phyloP scores from a whole-genome alignment of 1,140 invertebrate species.

The Bombus waltoni region DNA sequence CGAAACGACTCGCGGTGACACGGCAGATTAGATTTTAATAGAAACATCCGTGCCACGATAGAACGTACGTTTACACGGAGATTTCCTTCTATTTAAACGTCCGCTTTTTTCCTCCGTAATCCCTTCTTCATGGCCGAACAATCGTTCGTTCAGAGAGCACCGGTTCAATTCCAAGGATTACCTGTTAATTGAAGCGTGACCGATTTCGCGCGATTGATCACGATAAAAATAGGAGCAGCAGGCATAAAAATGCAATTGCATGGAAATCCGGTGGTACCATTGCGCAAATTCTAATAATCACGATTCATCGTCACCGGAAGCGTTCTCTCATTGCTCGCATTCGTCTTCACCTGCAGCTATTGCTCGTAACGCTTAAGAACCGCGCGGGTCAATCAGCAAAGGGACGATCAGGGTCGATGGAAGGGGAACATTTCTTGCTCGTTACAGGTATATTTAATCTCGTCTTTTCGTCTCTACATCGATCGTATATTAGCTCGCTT shows the following conservation, averaged over 20 bases:
- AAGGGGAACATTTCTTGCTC: neutral
- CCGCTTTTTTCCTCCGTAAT: neutral
- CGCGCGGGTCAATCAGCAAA: neutral
- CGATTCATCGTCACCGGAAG: neutral
- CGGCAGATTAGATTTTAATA: constrained; percentile 15
- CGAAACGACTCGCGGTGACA: neutral
- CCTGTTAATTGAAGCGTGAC: constrained; percentile 28
- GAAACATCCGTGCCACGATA: neutral
- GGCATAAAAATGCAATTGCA: neutral
- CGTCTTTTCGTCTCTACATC: too few relatives aligned
- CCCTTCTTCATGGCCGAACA: neutral
- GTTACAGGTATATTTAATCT: neutral
- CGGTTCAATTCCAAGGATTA: constrained; percentile 37
- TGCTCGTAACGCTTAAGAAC: neutral
- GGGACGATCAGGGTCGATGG: neutral
- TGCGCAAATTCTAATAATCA: neutral
- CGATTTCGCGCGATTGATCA: constrained; percentile 26
- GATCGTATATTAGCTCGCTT: too few relatives aligned
- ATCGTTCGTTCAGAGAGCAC: neutral
- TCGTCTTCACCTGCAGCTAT: neutral
- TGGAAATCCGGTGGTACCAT: neutral
- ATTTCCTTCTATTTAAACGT: constrained; percentile 15
- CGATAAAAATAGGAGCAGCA: neutral
- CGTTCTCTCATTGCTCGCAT: neutral
- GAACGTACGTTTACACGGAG: neutral